A percentile compares a stretch with the other conserved stretches of the same genome.
Evolutionary conservation across 92 coral and sea anemone species (phyloP).

Genomic region (Zoanthus solanderi): DNA sequence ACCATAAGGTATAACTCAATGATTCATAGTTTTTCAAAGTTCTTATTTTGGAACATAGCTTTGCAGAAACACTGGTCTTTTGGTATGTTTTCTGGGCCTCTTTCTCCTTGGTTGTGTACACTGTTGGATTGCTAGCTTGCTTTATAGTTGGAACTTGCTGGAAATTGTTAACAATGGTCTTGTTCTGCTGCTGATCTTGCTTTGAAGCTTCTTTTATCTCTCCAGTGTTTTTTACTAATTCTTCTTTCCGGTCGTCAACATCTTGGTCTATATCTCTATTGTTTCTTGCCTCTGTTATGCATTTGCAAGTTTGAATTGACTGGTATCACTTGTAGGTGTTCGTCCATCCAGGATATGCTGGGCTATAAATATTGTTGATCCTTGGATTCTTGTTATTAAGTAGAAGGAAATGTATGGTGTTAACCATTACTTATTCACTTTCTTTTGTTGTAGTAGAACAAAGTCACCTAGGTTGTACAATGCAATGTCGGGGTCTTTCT

Average conservation of each 20-base stretch:
- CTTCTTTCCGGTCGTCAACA: background rate
- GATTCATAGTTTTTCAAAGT: conserved; percentile 27
- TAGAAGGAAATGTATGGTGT: conserved; percentile 54
- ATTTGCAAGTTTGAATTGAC: conserved; percentile 24
- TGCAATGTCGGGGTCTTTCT: conserved; percentile 51
- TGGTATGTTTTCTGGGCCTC: background rate
- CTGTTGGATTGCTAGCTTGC: background rate
- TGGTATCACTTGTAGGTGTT: conserved; percentile 5
- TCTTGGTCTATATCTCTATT: background rate
- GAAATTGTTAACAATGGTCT: background rate
- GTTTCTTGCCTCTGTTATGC: background rate
- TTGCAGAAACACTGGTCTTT: conserved; percentile 20
- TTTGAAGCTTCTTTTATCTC: background rate
- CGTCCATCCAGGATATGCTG: background rate
- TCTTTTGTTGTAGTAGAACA: conserved; percentile 43
- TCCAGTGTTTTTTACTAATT: background rate
- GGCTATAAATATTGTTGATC: background rate
- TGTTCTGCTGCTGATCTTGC: conserved; percentile 4
- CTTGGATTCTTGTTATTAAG: conserved; percentile 22
- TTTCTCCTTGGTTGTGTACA: conserved; percentile 9
- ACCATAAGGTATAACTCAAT: conserved; percentile 19
- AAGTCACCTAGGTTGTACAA: conserved; percentile 37
- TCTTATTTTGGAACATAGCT: conserved; percentile 23
- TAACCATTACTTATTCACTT: conserved; percentile 39
- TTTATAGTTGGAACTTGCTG: background rate